Percentiles rank a stretch among this genome's conserved stretches.
phyloP scores from a whole-genome alignment of 92 coral and sea anemone genomes.

The Montipora capitata region DNA sequence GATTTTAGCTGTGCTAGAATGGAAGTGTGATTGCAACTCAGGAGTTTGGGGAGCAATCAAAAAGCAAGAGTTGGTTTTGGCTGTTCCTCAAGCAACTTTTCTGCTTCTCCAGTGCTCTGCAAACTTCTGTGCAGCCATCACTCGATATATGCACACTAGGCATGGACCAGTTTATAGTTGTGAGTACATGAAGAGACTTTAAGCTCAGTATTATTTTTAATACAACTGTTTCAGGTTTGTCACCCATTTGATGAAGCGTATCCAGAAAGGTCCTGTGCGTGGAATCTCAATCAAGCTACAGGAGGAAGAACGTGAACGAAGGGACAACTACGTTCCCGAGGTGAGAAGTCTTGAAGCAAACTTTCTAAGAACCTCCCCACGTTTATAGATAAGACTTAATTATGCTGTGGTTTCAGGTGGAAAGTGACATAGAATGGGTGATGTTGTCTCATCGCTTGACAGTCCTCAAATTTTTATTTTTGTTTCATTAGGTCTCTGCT shows the following conservation, averaged over 20 bases:
- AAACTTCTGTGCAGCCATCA: too few relatives aligned
- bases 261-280: slow-evolving; percentile 99
- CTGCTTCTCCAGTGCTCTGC: too few relatives aligned
- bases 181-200: too few relatives aligned
- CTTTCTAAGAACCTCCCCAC: neutral
- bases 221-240: slow-evolving; percentile 78
- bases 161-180: too few relatives aligned
- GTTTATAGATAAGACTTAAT: neutral
- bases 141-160: too few relatives aligned
- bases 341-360: slow-evolving; percentile 36
- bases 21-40: too few relatives aligned
- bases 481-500: slow-evolving; percentile 87
- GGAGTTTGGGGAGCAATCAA: too few relatives aligned
- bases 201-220: too few relatives aligned
- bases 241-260: slow-evolving; percentile 99
- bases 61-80: too few relatives aligned
- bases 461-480: neutral
- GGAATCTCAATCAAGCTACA: slow-evolving; percentile 99
- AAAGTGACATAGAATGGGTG: neutral
- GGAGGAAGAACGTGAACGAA: slow-evolving; percentile 98
- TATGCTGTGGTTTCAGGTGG: too few relatives aligned
- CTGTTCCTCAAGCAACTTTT: too few relatives aligned
- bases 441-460: neutral
- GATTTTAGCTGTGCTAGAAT: too few relatives aligned
- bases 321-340: slow-evolving; percentile 99